Conservation (phyloP, 2,888 invertebrate genomes). For the Zaprionus lineosus region DNA sequence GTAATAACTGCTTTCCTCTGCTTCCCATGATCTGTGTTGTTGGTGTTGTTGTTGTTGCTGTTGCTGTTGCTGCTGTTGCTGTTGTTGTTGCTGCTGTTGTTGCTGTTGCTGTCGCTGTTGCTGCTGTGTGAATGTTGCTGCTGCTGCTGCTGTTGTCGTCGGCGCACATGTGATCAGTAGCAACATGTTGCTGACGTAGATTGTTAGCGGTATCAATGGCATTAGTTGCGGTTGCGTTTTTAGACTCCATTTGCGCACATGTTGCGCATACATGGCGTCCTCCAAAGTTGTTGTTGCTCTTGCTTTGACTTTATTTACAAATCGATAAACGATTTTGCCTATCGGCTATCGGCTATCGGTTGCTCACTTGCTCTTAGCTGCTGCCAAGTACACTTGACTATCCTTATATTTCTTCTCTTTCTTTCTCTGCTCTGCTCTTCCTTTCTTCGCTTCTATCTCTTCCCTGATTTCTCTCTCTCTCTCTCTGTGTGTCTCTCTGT, state of each 20-base stretch:
- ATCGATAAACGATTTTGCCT: conserved; percentile 54
- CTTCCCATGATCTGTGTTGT: conserved; percentile 36
- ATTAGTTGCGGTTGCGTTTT: conserved; percentile 83
- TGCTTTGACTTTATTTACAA: conserved; percentile 72
- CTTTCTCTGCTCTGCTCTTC: no score
- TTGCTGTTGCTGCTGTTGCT: conserved; percentile 9
- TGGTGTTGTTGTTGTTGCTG: conserved; percentile 34
- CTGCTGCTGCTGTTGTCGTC: conserved; percentile 73
- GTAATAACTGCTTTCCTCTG: conserved; percentile 55
- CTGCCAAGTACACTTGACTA: conserved; percentile 23
- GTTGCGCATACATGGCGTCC: conserved; percentile 84
- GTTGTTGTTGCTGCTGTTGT: conserved; percentile 53
- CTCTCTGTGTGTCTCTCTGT: no score
- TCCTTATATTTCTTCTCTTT: no score
- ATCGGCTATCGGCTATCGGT: conserved; percentile 19
- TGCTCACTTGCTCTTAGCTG: conserved; percentile 16
- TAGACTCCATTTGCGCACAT: conserved; percentile 84
- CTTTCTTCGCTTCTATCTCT: no score
- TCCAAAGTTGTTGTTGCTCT: conserved; percentile 73
- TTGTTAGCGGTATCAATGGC: conserved; percentile 82
- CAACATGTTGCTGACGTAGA: conserved; percentile 81
- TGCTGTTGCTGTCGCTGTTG: conserved; percentile 53
- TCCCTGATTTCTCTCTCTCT: no score
- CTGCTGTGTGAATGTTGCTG: conserved; percentile 53
- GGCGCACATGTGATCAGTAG: conserved; percentile 81